phyloP scores from a whole-genome alignment of 2,888 invertebrate species.

The Cremastinae sp. region DNA sequence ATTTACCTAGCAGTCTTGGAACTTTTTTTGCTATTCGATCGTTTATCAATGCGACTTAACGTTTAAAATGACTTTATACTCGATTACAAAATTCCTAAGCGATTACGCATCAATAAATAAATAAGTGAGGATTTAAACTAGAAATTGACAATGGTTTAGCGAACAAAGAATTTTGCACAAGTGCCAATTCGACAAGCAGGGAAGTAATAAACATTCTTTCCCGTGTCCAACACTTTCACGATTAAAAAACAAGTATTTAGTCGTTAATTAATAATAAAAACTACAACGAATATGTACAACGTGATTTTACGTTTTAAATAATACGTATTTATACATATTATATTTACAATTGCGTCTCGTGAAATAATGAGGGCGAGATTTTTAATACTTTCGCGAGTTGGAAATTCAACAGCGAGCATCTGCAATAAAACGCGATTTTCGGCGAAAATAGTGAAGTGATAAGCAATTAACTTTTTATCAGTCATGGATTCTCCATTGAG shows the following conservation, averaged over 20 bases:
- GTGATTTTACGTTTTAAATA: conserved; percentile 39
- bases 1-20: conserved; percentile 41
- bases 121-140: conserved; percentile 41
- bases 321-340: conserved; percentile 37
- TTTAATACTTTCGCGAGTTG: background rate
- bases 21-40: conserved; percentile 14
- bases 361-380: background rate
- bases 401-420: background rate
- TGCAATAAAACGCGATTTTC: background rate
- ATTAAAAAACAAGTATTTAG: conserved; percentile 31
- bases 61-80: conserved; percentile 9
- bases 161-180: background rate
- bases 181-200: background rate
- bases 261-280: conserved; percentile 42
- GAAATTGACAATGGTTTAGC: conserved; percentile 19
- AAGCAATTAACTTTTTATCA: conserved; percentile 4
- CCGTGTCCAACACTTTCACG: background rate
- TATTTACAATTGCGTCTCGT: conserved; percentile 56
- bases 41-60: conserved; percentile 23
- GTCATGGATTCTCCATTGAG: conserved; percentile 32
- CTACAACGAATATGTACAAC: conserved; percentile 63
- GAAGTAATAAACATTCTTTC: background rate
- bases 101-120: conserved; percentile 49
- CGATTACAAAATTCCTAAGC: conserved; percentile 16
- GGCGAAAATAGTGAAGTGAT: conserved; percentile 23